A percentile compares a stretch with the other conserved stretches of the same genome.
These are phyloP conservation scores for Agrilus planipennis DNA, from an alignment of 1,140 invertebrate genomes.

Conservation along the genomic window DNA sequence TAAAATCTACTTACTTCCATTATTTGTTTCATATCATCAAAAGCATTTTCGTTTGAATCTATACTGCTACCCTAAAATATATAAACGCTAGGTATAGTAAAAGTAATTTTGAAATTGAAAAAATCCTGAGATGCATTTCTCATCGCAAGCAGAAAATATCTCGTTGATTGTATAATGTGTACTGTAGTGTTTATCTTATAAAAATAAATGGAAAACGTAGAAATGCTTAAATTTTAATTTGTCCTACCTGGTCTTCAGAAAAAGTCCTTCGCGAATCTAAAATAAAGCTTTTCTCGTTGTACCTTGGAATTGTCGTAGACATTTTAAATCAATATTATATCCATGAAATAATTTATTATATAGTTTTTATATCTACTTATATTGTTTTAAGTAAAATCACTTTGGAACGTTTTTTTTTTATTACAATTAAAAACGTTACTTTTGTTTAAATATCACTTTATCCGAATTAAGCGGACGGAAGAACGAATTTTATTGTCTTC, in stretches of 20 bases:
- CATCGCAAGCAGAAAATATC: background rate
- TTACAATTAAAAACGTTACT: no score
- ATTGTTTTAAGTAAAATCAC: no score
- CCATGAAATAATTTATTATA: no score
- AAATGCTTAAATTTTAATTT: background rate
- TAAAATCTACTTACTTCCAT: conserved; percentile 36
- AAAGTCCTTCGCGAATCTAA: conserved; percentile 2
- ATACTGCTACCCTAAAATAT: conserved; percentile 38
- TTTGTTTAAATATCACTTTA: no score
- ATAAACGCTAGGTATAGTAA: background rate
- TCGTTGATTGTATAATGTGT: background rate
- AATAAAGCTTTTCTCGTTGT: conserved; percentile 5
- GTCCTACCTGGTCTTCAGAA: conserved; percentile 4
- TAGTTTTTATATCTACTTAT: no score
- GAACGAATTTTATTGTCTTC: no score
- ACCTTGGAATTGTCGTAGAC: no score
- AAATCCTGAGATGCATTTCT: background rate
- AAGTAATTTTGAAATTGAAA: background rate
- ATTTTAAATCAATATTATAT: no score
- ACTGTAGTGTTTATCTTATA: background rate
- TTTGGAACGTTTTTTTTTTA: no score
- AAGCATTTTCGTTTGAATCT: conserved; percentile 41
- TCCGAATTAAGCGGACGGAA: no score
- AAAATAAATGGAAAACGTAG: background rate
- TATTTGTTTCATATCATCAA: conserved; percentile 43